phyloP scores from a whole-genome alignment of 1,140 invertebrate genomes.

The Dryas iulia region DNA sequence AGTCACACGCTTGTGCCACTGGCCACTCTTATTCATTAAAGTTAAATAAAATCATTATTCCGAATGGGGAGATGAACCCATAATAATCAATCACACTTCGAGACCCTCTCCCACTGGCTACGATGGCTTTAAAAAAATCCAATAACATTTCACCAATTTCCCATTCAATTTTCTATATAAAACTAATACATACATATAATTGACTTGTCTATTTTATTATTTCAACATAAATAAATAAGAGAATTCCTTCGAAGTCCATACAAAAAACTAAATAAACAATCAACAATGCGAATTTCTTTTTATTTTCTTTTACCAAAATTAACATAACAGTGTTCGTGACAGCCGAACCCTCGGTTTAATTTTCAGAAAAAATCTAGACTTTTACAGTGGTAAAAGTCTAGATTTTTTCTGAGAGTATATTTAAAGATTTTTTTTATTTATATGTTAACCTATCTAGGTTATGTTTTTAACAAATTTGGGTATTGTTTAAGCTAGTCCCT shows the following conservation, averaged over 20 bases:
- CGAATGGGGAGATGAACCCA: too few relatives aligned
- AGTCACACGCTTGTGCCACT: too few relatives aligned
- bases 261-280: not conserved
- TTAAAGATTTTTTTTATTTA: not conserved
- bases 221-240: not conserved
- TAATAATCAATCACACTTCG: too few relatives aligned
- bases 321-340: constrained; percentile 2
- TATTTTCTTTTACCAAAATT: not conserved
- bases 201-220: not conserved
- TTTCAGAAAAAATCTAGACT: not conserved
- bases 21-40: too few relatives aligned
- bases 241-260: not conserved
- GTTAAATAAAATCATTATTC: too few relatives aligned
- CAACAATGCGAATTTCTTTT: not conserved
- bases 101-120: too few relatives aligned
- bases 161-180: not conserved
- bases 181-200: not conserved
- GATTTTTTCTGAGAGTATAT: not conserved
- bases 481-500: too few relatives aligned
- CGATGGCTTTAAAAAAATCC: too few relatives aligned
- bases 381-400: too few relatives aligned
- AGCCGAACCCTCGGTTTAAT: not conserved
- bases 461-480: too few relatives aligned
- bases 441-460: not conserved
- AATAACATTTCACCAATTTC: not conserved